Conservation (phyloP, 2,888 invertebrate genomes). For the Oscheius sp. region DNA sequence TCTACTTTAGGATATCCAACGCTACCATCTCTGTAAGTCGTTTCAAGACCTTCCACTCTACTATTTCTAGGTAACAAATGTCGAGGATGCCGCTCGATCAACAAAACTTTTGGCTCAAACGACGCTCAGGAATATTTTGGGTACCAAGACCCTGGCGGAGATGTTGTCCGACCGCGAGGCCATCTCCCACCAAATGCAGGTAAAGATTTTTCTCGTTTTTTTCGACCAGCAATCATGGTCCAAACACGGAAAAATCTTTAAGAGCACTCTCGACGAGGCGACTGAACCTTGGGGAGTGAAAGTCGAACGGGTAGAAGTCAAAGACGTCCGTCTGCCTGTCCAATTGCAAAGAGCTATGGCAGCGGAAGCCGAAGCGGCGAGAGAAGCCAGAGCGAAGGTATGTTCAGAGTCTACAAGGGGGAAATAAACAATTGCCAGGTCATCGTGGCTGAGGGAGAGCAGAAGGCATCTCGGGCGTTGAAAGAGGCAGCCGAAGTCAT, state of each 20-base stretch:
- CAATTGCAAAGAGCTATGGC: slow-evolving; percentile 95
- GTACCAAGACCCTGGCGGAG: slow-evolving; percentile 91
- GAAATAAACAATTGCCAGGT: slow-evolving; percentile 78
- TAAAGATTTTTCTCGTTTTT: not conserved
- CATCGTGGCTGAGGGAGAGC: slow-evolving; percentile 93
- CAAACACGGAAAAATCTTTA: slow-evolving; percentile 15
- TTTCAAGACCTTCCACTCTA: not conserved
- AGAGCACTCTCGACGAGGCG: slow-evolving; percentile 75
- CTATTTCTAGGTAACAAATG: slow-evolving; percentile 76
- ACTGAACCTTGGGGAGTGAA: slow-evolving; percentile 77
- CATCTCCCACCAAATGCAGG: slow-evolving; percentile 79
- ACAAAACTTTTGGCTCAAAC: slow-evolving; percentile 75
- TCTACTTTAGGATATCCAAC: slow-evolving; percentile 83
- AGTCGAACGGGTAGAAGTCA: slow-evolving; percentile 74
- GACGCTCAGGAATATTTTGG: slow-evolving; percentile 70
- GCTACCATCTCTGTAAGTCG: slow-evolving; percentile 84
- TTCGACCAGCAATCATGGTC: too few species aligned
- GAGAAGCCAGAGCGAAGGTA: slow-evolving; percentile 80
- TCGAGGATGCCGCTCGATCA: slow-evolving; percentile 73
- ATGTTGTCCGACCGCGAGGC: slow-evolving; percentile 95
- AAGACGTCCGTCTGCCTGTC: slow-evolving; percentile 88
- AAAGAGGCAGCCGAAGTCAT: slow-evolving; percentile 92
- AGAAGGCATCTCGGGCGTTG: slow-evolving; percentile 85
- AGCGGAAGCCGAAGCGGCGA: slow-evolving; percentile 91
- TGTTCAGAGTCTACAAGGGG: not conserved